Evolutionary conservation across 2,113 vertebrate species (phyloP).

Genomic region (Sterrhoptilus dennistouni): DNA sequence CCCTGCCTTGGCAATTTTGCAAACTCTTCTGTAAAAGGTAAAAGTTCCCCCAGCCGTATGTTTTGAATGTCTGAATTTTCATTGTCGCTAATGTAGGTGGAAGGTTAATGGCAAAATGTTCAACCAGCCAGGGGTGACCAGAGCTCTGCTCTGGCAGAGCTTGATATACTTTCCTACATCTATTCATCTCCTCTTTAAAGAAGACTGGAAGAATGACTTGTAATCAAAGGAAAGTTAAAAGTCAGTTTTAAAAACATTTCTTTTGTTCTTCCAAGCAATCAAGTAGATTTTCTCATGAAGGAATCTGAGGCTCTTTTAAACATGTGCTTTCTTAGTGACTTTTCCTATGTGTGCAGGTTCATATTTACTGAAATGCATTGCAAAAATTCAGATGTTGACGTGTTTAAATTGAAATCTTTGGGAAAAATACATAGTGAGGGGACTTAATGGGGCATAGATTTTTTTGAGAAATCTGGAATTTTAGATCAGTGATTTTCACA

Average conservation of each 20-base stretch:
- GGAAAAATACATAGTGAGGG: background rate
- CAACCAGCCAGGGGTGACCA: background rate
- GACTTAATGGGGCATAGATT: background rate
- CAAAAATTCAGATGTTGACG: background rate
- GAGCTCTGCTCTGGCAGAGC: background rate
- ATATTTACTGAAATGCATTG: background rate
- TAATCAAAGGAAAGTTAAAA: conserved; percentile 14
- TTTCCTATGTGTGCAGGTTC: background rate
- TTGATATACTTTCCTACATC: background rate
- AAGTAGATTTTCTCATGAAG: background rate
- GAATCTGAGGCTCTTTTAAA: background rate
- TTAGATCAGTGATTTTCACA: background rate
- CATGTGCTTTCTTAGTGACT: background rate
- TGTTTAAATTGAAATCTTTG: background rate
- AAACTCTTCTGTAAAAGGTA: background rate
- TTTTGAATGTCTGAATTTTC: background rate
- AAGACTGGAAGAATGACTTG: background rate
- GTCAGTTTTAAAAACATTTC: background rate
- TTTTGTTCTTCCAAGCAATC: background rate
- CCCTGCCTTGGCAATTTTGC: background rate
- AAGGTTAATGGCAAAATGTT: background rate
- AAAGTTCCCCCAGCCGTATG: background rate
- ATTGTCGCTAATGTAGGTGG: rapidly evolving
- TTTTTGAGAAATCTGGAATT: background rate
- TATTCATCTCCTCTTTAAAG: background rate